Percentiles rank a stretch among this genome's conserved stretches.
phyloP scores from a whole-genome alignment of 2,797 vertebrate species.

The Chiroxiphia lanceolata region DNA sequence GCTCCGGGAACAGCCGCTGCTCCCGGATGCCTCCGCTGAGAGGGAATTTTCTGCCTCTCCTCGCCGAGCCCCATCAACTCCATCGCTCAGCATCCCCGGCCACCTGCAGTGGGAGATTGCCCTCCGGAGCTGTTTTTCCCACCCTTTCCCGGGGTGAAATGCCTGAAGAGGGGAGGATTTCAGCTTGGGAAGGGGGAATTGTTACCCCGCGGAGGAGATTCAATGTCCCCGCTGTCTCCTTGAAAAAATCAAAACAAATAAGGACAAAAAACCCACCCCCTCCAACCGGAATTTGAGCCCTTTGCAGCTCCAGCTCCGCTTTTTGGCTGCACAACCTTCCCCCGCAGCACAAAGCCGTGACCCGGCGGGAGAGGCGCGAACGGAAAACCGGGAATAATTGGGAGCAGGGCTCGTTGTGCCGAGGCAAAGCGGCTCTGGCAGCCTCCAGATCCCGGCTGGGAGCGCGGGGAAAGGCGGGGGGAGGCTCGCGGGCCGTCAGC shows the following conservation, averaged over 20 bases:
- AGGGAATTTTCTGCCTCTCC: background rate
- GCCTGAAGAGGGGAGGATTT: background rate
- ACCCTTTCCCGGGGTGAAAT: background rate
- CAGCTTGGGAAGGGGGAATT: background rate
- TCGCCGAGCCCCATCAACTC: background rate
- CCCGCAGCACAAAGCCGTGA: accelerated
- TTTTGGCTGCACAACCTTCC: background rate
- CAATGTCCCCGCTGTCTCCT: background rate
- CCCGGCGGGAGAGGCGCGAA: background rate
- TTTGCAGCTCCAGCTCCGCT: background rate
- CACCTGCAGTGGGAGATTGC: background rate
- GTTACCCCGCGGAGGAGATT: too few relatives aligned
- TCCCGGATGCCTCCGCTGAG: accelerated
- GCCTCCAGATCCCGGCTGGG: background rate
- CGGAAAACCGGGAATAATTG: background rate
- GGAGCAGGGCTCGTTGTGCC: background rate
- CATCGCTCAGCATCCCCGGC: background rate
- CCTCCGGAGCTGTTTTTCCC: background rate
- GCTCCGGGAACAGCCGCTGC: background rate
- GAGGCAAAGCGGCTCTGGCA: background rate
- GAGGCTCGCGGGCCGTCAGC: background rate
- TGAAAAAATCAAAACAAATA: background rate
- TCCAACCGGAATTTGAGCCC: background rate
- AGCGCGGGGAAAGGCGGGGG: background rate
- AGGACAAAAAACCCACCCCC: background rate